Conservation (phyloP, 2,888 invertebrate species). For the Iphiclides podalirius region DNA sequence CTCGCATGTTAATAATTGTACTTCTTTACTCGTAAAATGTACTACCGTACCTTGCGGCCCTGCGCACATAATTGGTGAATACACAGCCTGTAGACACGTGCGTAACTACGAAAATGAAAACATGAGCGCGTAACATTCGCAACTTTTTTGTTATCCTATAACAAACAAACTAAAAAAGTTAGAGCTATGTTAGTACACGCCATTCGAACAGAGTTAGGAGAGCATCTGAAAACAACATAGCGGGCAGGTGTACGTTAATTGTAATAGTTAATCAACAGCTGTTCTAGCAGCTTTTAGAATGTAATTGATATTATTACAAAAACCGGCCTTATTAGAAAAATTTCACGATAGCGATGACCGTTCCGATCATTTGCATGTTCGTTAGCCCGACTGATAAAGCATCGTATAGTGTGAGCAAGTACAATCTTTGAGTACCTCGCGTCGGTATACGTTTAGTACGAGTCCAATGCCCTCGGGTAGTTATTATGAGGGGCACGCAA, state of each 20-base stretch:
- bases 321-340: neutral
- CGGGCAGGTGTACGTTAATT: conserved; percentile 63
- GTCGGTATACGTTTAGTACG: conserved; percentile 28
- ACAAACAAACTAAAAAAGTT: no score
- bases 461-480: conserved; percentile 37
- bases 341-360: neutral
- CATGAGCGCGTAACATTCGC: no score
- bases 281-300: conserved; percentile 42
- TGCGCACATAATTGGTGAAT: no score
- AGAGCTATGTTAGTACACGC: neutral
- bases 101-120: no score
- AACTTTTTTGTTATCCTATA: no score
- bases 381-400: conserved; percentile 5
- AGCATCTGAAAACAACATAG: conserved; percentile 14
- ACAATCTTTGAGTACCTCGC: neutral
- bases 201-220: no score
- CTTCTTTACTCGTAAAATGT: no score
- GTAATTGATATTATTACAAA: neutral
- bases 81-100: no score
- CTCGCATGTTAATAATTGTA: conserved; percentile 28
- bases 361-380: conserved; percentile 12
- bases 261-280: conserved; percentile 55
- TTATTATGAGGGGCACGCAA: conserved; percentile 38
- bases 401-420: conserved; percentile 4
- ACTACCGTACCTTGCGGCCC: no score